phyloP scores from a whole-genome alignment of 1,140 invertebrate genomes.

The Zaprionus gabonicus region DNA sequence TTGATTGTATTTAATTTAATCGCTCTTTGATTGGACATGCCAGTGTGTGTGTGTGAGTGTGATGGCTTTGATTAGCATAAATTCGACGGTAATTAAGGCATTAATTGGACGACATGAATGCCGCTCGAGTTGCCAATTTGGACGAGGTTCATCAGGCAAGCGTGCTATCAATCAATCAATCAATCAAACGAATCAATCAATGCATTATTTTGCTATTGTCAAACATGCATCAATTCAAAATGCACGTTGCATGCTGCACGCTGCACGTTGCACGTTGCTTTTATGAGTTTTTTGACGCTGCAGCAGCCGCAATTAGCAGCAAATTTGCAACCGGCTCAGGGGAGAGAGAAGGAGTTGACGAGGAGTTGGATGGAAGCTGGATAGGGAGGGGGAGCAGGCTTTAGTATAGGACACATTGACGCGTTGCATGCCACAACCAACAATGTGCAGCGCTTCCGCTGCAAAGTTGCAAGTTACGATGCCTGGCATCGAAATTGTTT shows the following conservation, averaged over 20 bases:
- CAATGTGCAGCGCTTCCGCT: slow-evolving; percentile 6
- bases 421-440: slow-evolving; percentile 15
- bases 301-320: slow-evolving; percentile 59
- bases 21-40: not conserved
- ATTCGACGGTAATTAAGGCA: slow-evolving; percentile 53
- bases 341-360: not conserved
- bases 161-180: slow-evolving; percentile 64
- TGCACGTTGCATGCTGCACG: not conserved
- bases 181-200: slow-evolving; percentile 47
- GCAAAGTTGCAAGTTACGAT: slow-evolving; percentile 4
- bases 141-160: slow-evolving; percentile 47
- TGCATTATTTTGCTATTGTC: slow-evolving; percentile 47
- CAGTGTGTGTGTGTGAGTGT: not conserved
- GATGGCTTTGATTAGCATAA: slow-evolving; percentile 71
- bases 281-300: slow-evolving; percentile 58
- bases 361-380: not conserved
- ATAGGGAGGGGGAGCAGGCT: not conserved
- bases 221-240: slow-evolving; percentile 12
- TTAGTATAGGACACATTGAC: not conserved
- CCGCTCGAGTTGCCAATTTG: slow-evolving; percentile 30
- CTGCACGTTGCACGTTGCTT: not conserved
- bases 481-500: slow-evolving; percentile 26
- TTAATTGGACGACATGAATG: slow-evolving; percentile 58
- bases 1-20: slow-evolving; percentile 12
- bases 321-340: slow-evolving; percentile 56